Evolutionary conservation across 2,888 invertebrate genomes (phyloP), one percentile per base, ranked within the genome.

Genomic region (Disparrhopalites patrizii): DNA sequence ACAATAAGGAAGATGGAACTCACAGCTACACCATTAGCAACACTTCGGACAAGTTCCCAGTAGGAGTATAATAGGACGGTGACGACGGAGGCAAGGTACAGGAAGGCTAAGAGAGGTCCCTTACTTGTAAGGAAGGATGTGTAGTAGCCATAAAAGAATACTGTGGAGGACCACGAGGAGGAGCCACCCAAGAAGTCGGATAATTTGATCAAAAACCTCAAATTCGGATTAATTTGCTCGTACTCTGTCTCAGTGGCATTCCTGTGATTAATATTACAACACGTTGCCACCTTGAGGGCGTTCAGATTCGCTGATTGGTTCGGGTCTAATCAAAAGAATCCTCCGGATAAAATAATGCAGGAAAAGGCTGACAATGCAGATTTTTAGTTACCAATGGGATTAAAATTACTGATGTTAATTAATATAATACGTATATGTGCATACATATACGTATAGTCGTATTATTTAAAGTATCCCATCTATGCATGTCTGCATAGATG

Each of bases 61-160:
- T 38, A 25, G 20, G 57, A 57, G 25, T 13, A 23, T 23, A 33
- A 8, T 2, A 58, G 27, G 43, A 43, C 38, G n/a, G 20, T 30
- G n/a, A 58, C 15, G 10, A 28, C 25, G 15, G 43, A 27, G 5
- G 28, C 10, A 30, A 18, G 18, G 28, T 58, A 58, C 30, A 58
- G 10, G 8, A 30, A 3, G 30, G 13, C n/a, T 10, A 58, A 3
- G 43, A 3, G n/a, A n/a, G 20, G 1, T 15, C n/a, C 1, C 1
- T n/a, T 2, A 18, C 30, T 13, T n/a, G 13, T 1, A 3, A 15
- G 1, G 15, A 13, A 25, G 10, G 47, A 3, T 23, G 47, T 7
- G 43, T 58, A 58, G 43, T 40, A 20, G 10, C 58, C 58, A 28
- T 43, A 58, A 8, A 58, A 43, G 2, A 58, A 43, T 15, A 25